Base-by-base conservation (phyloP, 2,113 vertebrate genomes). In the Herpetotheres cachinnans region DNA sequence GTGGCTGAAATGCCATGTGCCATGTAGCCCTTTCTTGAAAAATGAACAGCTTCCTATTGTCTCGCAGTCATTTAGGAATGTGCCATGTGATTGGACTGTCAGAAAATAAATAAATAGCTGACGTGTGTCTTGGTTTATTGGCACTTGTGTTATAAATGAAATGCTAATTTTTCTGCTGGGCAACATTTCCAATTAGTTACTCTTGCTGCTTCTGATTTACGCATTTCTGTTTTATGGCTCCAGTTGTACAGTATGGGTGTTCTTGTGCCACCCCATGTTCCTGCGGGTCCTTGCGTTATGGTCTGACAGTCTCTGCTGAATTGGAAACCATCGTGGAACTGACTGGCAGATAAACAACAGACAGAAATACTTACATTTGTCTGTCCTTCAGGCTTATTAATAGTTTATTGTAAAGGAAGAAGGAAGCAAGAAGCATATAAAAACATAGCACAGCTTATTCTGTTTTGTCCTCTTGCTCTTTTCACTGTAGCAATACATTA, bases 91-190 rank as follows among this genome's bases (percentile, higher is more conserved):
- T 22, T 70, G 52, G 47, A 17, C 89, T 71, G 90, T 66, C 34
- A 74, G 82, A 29, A 72, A 90, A 61, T 32, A 93, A 76, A 91
- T 59, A 59, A 82, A 82, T 34, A 91, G 56, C 91, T 86, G 73
- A 77, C n/a, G 40, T 26, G 17, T 82, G 69, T 73, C 69, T 91
- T 61, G 71, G 34, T 46, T 83, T 90, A 47, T 79, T 91, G 78
- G n/a, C 77, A 79, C 70, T 90, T 42, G n/a, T 19, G 17, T 84
- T 94, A 42, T 67, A 87, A 94, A 86, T 34, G 66, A 92, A 70
- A 90, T 91, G 83, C 49, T 96, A 77, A 84, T 70, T 74, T 81
- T 95, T 77, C 63, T 77, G 29, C 40, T 71, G 83, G 95, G 94
- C 82, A 81, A 63, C 40, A 1, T 54, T 96, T 94, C 88, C 69